Evolutionary conservation across 2,888 invertebrate genomes (phyloP), one percentile per base, ranked within the genome.

Genomic region (Bellardia bayeri): DNA sequence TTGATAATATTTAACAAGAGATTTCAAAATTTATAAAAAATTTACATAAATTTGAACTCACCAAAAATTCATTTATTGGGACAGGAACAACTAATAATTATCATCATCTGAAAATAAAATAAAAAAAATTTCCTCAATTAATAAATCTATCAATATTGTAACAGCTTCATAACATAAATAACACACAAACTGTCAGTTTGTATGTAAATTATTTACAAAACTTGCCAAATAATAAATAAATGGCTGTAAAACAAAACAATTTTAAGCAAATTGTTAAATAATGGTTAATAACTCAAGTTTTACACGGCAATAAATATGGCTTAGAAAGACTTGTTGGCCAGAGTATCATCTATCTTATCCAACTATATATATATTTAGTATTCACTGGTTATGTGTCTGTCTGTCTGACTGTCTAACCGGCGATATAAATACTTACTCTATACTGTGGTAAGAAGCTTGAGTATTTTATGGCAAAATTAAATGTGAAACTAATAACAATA

Each of bases 281-380:
- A 79, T 79, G 63, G 56, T 75, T 85, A 81, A 87, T 87, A 85
- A 87, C 74, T 82, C 82, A 87, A 85, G 78, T 87, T 63, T 49
- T 30, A 69, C 63, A 69, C 74, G 64, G n/a, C 69, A 40, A 87
- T 87, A 87, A 87, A 87, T 74, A 85, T 71, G 75, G 63, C 69
- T 81, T 63, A 63, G 30, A 75, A 69, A 58, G 83, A 74, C 42
- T 23, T 56, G 56, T 23, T 56, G 37, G 13, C n/a, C n/a, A 56
- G 30, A 54, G 16, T n/a, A 82, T 56, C 40, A 66, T 37, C 23
- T 6, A 68, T 30, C 16, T 51, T 5, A n/a, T n/a, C 51, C n/a
- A 51, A 3, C 51, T 14, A 54, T 37, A 6, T 14, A 54, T 37
- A 6, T 37, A 6, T 37, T 6, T 37, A 6, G 5, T 40, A 64